A percentile compares a stretch with the other conserved stretches of the same genome.
Conservation (phyloP, 2,888 invertebrate genomes). For the Anthrax anthrax region DNA sequence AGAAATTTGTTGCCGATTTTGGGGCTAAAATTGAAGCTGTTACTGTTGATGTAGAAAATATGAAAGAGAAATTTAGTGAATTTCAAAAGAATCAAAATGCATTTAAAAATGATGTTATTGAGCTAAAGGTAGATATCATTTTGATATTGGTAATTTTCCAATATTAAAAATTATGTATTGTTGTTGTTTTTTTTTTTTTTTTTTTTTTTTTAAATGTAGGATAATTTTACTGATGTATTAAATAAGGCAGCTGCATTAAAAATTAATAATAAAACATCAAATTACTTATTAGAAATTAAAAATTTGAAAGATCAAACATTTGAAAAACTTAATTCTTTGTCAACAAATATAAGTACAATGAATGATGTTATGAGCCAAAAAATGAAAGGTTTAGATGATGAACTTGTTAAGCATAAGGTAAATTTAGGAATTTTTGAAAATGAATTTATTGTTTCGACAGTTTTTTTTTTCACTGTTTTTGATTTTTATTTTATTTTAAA, state of each 20-base stretch:
- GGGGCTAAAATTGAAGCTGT: slow-evolving; percentile 32
- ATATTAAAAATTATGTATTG: too few species aligned
- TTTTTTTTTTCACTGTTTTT: too few species aligned
- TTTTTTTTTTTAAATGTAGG: slow-evolving; percentile 14
- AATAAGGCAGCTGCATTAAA: slow-evolving; percentile 14
- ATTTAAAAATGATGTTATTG: slow-evolving; percentile 20
- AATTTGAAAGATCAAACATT: slow-evolving; percentile 17
- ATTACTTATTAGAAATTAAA: slow-evolving; percentile 19
- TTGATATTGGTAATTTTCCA: too few species aligned
- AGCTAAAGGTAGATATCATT: slow-evolving; percentile 14
- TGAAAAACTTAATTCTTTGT: slow-evolving; percentile 19
- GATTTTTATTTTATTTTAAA: neutral
- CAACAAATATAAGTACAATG: slow-evolving; percentile 20
- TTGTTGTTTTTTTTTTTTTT: neutral
- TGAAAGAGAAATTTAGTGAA: slow-evolving; percentile 25
- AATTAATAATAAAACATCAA: slow-evolving; percentile 14
- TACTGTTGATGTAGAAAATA: slow-evolving; percentile 25
- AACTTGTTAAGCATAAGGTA: slow-evolving; percentile 25
- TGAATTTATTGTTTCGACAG: neutral
- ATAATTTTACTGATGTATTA: slow-evolving; percentile 18
- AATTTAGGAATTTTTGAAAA: neutral
- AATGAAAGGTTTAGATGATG: slow-evolving; percentile 21
- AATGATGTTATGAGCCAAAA: slow-evolving; percentile 29
- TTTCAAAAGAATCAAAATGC: slow-evolving; percentile 22
- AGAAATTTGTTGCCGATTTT: slow-evolving; percentile 30